A percentile compares a stretch with the other conserved stretches of the same genome.
These are phyloP conservation scores for Apamea sordens DNA, from an alignment of 2,888 invertebrate species.

Conservation along the genomic window DNA sequence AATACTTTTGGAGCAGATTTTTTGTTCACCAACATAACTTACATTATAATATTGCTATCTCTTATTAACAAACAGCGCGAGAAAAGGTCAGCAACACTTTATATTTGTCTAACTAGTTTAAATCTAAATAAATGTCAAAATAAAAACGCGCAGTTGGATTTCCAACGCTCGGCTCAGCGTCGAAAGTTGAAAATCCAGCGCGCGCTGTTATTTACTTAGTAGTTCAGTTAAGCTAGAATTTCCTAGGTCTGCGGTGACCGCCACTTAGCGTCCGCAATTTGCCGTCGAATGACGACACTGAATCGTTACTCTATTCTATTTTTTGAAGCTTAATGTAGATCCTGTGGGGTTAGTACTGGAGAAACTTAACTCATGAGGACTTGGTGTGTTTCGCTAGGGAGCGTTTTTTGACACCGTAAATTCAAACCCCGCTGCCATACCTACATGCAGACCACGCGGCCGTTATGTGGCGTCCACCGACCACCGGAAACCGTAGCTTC, in stretches of 20 bases:
- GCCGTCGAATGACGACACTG: neutral
- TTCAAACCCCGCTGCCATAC: neutral
- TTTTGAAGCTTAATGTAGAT: too few relatives aligned
- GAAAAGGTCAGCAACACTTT: slow-evolving; percentile 1
- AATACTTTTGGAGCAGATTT: neutral
- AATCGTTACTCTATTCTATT: too few relatives aligned
- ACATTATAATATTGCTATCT: neutral
- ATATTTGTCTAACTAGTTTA: neutral
- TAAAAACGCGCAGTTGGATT: neutral
- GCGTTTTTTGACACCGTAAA: neutral
- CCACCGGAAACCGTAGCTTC: neutral
- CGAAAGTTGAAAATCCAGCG: neutral
- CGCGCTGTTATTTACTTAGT: neutral
- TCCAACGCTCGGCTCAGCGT: neutral
- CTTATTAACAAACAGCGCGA: neutral
- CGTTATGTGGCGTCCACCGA: neutral
- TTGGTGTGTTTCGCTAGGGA: too few relatives aligned
- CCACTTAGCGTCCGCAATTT: neutral
- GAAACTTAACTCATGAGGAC: too few relatives aligned
- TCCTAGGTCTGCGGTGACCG: neutral
- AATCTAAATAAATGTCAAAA: neutral
- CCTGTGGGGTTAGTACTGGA: too few relatives aligned
- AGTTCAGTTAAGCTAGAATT: neutral
- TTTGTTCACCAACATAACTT: neutral
- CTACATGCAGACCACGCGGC: neutral